phyloP scores from a whole-genome alignment of 64 coral and sea anemone genomes.

The Stylophora pistillata region DNA sequence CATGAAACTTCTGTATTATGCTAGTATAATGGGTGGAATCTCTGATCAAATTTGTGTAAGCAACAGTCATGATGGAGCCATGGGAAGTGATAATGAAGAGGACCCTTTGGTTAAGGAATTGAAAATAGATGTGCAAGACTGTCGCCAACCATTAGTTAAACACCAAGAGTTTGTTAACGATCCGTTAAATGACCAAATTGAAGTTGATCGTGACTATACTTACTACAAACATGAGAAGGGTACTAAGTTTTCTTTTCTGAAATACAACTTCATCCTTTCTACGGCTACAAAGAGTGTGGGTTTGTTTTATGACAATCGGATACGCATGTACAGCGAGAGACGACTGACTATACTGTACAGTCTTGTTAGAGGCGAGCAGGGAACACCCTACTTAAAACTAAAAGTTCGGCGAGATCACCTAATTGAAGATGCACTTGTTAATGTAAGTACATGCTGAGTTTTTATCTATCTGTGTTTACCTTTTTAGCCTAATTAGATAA shows the following conservation, averaged over 20 bases:
- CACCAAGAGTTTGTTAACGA: conserved; percentile 97
- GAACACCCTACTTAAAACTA: conserved; percentile 85
- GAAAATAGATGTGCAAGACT: conserved; percentile 59
- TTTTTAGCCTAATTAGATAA: too few species aligned
- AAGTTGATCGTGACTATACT: conserved; percentile 92
- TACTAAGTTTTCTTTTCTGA: conserved; percentile 88
- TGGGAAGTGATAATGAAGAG: background rate
- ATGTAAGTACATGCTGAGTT: conserved; percentile 63
- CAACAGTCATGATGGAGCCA: background rate
- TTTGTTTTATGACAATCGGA: conserved; percentile 94
- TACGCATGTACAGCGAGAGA: conserved; percentile 94
- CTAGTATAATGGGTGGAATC: conserved; percentile 75
- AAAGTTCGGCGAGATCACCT: conserved; percentile 92
- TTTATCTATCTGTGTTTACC: too few species aligned
- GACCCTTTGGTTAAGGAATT: conserved; percentile 78
- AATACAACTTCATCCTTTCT: conserved; percentile 89
- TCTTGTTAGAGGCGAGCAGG: conserved; percentile 81
- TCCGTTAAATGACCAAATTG: conserved; percentile 96
- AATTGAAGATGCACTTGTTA: conserved; percentile 97
- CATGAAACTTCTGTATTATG: conserved; percentile 79
- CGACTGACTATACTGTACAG: conserved; percentile 90
- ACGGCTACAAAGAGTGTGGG: conserved; percentile 94
- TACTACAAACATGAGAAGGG: conserved; percentile 74
- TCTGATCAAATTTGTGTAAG: conserved; percentile 7
- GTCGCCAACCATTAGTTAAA: conserved; percentile 70